Conservation (phyloP, 2,888 invertebrate genomes). For the Prosapia bicincta region DNA sequence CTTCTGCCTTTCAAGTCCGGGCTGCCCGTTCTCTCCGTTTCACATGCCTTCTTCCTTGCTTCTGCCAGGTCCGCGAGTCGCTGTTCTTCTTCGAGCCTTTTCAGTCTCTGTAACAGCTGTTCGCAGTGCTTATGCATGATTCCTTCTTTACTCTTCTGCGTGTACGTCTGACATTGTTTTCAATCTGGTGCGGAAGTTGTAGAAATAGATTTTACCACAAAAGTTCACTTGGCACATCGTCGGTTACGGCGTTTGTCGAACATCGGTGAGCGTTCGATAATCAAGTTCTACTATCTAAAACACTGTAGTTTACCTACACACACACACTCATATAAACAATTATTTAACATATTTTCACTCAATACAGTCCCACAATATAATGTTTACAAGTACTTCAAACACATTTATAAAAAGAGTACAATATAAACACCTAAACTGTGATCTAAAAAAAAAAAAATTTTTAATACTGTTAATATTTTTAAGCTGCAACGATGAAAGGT, state of each 20-base stretch:
- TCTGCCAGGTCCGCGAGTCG: constrained; percentile 18
- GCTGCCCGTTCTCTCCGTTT: constrained; percentile 43
- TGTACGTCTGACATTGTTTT: background rate
- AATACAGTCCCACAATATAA: too few species aligned
- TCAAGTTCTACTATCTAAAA: too few species aligned
- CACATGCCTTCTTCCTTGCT: constrained; percentile 13
- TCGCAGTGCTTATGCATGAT: constrained; percentile 47
- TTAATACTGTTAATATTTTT: too few species aligned
- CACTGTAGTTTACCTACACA: too few species aligned
- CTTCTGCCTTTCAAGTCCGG: constrained; percentile 45
- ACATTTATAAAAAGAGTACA: too few species aligned
- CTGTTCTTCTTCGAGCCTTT: constrained; percentile 24
- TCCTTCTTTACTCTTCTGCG: background rate
- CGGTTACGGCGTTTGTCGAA: background rate
- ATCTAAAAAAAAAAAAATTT: too few species aligned
- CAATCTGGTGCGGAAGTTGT: background rate
- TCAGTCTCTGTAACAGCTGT: constrained; percentile 43
- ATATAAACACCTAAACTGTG: too few species aligned
- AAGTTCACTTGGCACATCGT: background rate
- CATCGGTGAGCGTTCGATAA: background rate
- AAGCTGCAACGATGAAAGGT: too few species aligned
- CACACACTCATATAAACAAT: too few species aligned
- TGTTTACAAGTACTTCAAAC: too few species aligned
- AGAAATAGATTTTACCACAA: background rate
- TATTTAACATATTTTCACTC: too few species aligned